phyloP scores from a whole-genome alignment of 2,888 invertebrate genomes.

The Tenthredo distinguenda region DNA sequence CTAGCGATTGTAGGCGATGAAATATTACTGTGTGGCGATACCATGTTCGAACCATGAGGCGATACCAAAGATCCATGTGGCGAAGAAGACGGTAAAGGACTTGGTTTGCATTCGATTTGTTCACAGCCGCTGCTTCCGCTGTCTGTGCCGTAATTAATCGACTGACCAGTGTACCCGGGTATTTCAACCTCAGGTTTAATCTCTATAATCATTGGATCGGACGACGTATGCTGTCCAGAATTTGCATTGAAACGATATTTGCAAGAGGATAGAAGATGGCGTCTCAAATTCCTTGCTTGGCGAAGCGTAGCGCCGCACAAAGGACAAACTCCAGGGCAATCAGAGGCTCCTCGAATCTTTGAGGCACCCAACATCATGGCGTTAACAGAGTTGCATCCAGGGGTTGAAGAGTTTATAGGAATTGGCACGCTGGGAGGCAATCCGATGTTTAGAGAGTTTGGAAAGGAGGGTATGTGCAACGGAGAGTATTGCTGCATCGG shows the following conservation, averaged over 20 bases:
- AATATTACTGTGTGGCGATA: slow-evolving; percentile 72
- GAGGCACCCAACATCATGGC: slow-evolving; percentile 71
- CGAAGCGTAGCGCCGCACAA: slow-evolving; percentile 82
- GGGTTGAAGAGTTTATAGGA: slow-evolving; percentile 32
- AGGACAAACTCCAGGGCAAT: slow-evolving; percentile 83
- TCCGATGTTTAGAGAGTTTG: slow-evolving; percentile 70
- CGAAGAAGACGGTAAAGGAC: slow-evolving; percentile 71
- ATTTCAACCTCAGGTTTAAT: slow-evolving; percentile 74
- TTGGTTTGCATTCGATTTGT: slow-evolving; percentile 74
- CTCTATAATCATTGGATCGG: slow-evolving; percentile 71
- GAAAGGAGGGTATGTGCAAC: slow-evolving; percentile 74
- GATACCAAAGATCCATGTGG: slow-evolving; percentile 64
- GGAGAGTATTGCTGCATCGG: slow-evolving; percentile 75
- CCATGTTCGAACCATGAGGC: slow-evolving; percentile 67
- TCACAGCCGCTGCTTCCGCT: slow-evolving; percentile 71
- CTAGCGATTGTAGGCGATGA: slow-evolving; percentile 74
- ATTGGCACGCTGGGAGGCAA: slow-evolving; percentile 59
- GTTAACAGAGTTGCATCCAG: slow-evolving; percentile 38
- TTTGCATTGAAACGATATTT: slow-evolving; percentile 74
- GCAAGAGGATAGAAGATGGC: slow-evolving; percentile 79
- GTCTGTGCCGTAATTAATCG: slow-evolving; percentile 66
- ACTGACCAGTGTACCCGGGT: slow-evolving; percentile 63
- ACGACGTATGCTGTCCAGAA: slow-evolving; percentile 62
- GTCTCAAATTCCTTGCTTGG: slow-evolving; percentile 82
- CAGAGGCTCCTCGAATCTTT: slow-evolving; percentile 81